Conservation (phyloP, 2,113 vertebrate genomes). For the Syngnathoides biaculeatus region DNA sequence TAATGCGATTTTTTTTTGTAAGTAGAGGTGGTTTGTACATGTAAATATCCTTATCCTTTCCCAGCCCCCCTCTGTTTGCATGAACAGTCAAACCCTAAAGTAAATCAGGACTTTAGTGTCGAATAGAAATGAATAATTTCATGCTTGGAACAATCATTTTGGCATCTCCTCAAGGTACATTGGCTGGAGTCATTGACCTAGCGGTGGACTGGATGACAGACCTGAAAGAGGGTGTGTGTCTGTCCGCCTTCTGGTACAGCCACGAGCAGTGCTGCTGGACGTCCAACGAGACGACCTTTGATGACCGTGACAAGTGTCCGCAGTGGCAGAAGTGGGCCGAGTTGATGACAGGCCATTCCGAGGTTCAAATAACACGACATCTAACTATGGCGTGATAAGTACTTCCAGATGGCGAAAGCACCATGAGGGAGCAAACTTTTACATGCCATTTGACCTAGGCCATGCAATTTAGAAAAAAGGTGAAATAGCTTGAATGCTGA, state of each 20-base stretch:
- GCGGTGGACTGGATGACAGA: constrained; percentile 99
- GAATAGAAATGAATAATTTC: neutral
- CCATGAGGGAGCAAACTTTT: no score
- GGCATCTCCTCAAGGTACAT: constrained; percentile 74
- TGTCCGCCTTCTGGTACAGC: constrained; percentile 94
- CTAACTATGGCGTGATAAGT: neutral
- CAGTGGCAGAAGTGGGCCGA: constrained; percentile 98
- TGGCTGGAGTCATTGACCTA: constrained; percentile 95
- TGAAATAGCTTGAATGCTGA: no score
- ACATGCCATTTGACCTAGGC: no score
- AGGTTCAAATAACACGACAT: constrained; percentile 66
- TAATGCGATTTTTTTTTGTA: no score
- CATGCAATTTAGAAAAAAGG: no score
- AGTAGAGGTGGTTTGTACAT: no score
- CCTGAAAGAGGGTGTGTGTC: constrained; percentile 94
- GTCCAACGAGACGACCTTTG: constrained; percentile 92
- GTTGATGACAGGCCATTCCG: constrained; percentile 84
- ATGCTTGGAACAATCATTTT: neutral
- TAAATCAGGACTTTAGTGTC: no score
- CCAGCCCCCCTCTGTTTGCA: no score
- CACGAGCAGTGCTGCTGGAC: constrained; percentile 99
- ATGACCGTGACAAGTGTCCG: constrained; percentile 94
- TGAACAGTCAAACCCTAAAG: neutral
- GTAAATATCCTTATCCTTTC: no score
- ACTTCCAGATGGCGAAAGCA: neutral